A percentile compares a stretch with the other conserved stretches of the same genome.
These are phyloP conservation scores for Mormyrops attenuatus DNA, from an alignment of 2,797 vertebrate genomes.

Conservation along the genomic window DNA sequence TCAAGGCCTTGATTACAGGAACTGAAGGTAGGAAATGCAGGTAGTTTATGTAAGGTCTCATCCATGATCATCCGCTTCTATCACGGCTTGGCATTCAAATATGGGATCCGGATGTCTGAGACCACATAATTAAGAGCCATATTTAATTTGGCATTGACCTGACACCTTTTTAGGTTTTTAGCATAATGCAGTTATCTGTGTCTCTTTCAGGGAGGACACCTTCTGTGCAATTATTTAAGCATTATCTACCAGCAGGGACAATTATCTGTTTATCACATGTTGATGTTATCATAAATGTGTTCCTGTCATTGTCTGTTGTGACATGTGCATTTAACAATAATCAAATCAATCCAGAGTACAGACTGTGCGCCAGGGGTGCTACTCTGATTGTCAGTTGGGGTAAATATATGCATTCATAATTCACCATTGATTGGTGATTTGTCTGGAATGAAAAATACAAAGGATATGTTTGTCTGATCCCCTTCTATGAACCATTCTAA, in stretches of 20 bases:
- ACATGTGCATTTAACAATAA: constrained; percentile 5
- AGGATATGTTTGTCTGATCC: neutral
- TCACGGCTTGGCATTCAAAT: neutral
- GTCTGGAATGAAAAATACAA: neutral
- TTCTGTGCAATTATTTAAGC: neutral
- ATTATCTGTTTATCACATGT: constrained; percentile 11
- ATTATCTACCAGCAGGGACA: neutral
- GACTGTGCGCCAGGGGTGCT: neutral
- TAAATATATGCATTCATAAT: neutral
- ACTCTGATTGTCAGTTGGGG: neutral
- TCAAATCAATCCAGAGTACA: neutral
- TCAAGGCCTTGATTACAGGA: constrained; percentile 26
- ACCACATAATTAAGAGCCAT: neutral
- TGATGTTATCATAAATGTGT: constrained; percentile 2
- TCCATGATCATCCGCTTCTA: neutral
- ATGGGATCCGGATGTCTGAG: neutral
- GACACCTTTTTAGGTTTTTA: neutral
- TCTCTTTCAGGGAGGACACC: neutral
- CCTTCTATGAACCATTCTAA: neutral
- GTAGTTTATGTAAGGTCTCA: neutral
- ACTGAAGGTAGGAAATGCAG: constrained; percentile 7
- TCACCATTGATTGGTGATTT: neutral
- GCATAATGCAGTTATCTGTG: neutral
- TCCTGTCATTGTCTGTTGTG: constrained; percentile 2
- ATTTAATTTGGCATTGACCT: neutral